Conservation (phyloP, 2,797 vertebrate genomes). For the Halcyon smyrnensis region DNA sequence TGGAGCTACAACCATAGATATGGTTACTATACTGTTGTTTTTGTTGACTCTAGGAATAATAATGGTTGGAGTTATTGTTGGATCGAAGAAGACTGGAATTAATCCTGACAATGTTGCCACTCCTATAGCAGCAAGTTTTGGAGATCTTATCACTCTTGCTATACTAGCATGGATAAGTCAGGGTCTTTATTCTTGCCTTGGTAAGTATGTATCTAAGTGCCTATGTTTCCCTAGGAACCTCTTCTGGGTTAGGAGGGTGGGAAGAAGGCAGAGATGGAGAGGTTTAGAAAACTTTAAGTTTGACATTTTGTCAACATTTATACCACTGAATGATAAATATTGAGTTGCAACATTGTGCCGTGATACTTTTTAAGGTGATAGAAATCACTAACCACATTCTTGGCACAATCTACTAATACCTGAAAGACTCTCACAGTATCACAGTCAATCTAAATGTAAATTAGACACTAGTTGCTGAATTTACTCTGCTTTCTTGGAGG, state of each 20-base stretch:
- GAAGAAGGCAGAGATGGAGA: neutral
- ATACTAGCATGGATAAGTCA: constrained; percentile 91
- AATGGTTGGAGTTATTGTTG: constrained; percentile 93
- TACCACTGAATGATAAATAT: neutral
- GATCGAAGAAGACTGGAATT: constrained; percentile 90
- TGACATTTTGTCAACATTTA: neutral
- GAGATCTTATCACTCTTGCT: constrained; percentile 93
- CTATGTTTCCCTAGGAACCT: neutral
- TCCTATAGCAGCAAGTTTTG: constrained; percentile 94
- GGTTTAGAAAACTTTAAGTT: neutral
- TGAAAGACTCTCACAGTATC: neutral
- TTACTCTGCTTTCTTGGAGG: neutral
- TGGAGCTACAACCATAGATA: neutral
- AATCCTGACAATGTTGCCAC: constrained; percentile 97
- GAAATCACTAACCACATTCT: neutral
- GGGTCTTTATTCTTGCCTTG: constrained; percentile 87
- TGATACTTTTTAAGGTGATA: neutral
- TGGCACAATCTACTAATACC: neutral
- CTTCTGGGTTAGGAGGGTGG: neutral
- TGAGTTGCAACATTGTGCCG: neutral
- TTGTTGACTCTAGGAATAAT: constrained; percentile 83
- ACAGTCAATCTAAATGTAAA: neutral
- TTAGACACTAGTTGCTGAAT: neutral
- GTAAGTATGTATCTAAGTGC: constrained; percentile 77
- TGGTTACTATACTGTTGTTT: constrained; percentile 15